Evolutionary conservation across 64 coral and sea anemone genomes (phyloP), one percentile per base, ranked within the genome.

Genomic region (Montipora capricornis): DNA sequence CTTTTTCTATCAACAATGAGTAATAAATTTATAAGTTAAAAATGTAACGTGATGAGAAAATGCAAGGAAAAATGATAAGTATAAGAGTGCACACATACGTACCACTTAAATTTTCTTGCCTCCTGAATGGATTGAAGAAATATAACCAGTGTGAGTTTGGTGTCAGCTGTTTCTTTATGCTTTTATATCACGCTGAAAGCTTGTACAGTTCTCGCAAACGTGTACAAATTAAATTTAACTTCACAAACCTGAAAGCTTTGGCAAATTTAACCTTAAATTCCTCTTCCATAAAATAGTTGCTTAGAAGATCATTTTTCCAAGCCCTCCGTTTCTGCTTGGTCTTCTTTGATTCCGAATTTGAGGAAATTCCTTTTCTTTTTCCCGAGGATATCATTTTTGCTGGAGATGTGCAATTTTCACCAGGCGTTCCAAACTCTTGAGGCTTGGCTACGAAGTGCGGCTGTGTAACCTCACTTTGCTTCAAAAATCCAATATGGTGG

Each of bases 401-500:
- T 1, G 16, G 12, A 5, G 15, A 68, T 16, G 3, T 49, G 45
- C 82, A 86, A 59, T 84, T 84, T 84, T 10, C 62, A 37, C 9
- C 68, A 92, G 90, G 90, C 90, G 90, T 76, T 84, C 68, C 37
- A 84, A 17, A n/a, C 3, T 7, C 3, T 58, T 3, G 15, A 57
- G 37, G 60, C 47, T 20, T 49, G 89, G 62, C 16, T 68, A 68
- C 89, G 62, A 90, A 66, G 61, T 57, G 4, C 3, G 76, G 17
- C 60, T 89, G 9, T 44, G 55, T 49, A 45, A 77, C 75, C 71
- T 50, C 16, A 48, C 77, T 11, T 55, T 68, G 47, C 20, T 68
- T 17, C 13, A 44, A 16, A 84, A 93, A 93, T 95, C 79, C 91
- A 96, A 98, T 16, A 98, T 98, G 97, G 97, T 98, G 97, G 97